These are phyloP conservation scores for Heliconius melpomene DNA, from an alignment of 1,140 invertebrate genomes.

Conservation along the genomic window DNA sequence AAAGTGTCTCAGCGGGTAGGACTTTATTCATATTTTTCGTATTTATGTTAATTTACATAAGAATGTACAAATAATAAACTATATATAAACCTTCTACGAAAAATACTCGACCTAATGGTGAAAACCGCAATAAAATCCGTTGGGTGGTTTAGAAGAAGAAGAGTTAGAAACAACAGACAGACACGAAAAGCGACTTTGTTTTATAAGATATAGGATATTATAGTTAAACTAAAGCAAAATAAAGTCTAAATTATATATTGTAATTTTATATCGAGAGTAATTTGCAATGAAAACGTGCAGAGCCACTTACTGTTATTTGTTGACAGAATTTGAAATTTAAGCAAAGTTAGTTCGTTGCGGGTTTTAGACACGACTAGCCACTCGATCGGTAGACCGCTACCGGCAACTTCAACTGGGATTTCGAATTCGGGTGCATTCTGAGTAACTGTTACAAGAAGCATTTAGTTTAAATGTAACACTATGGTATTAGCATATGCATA, in stretches of 20 bases:
- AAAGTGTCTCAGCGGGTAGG: too few species aligned
- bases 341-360: conserved; percentile 58
- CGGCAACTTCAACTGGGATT: conserved; percentile 39
- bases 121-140: too few species aligned
- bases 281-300: conserved; percentile 2
- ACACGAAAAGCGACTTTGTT: too few species aligned
- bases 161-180: too few species aligned
- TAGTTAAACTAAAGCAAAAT: neutral
- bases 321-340: conserved; percentile 52
- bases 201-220: too few species aligned
- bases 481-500: neutral
- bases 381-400: conserved; percentile 49
- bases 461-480: conserved; percentile 2
- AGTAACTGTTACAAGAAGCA: conserved; percentile 21
- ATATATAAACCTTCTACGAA: too few species aligned
- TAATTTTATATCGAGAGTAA: neutral
- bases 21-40: too few species aligned
- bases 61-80: too few species aligned
- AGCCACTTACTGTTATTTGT: conserved; percentile 33
- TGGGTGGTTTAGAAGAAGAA: too few species aligned
- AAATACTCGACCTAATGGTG: too few species aligned
- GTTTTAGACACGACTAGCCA: conserved; percentile 51
- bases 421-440: conserved; percentile 34
- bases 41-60: too few species aligned
- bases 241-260: neutral